phyloP scores from a whole-genome alignment of 23 tunicate genomes.

The Oikopleura dioica region DNA sequence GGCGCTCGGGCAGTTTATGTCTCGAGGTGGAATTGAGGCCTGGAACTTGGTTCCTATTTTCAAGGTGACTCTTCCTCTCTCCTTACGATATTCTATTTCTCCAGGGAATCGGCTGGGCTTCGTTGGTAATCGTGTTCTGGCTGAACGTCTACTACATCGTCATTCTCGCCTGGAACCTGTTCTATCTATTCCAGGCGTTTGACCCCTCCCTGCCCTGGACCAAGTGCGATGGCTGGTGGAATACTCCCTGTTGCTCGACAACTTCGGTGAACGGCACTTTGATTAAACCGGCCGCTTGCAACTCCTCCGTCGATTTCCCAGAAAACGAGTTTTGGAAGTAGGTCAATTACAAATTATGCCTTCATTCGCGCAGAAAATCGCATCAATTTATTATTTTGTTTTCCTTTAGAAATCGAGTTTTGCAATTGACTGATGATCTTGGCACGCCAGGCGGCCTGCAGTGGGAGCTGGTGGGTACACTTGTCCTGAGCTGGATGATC shows the following conservation, averaged over 20 bases:
- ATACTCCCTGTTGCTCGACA: constrained; percentile 17
- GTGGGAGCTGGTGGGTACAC: constrained; percentile 78
- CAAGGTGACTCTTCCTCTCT: background rate
- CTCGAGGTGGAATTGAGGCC: constrained; percentile 17
- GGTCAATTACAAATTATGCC: too few relatives aligned
- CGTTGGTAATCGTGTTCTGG: constrained; percentile 16
- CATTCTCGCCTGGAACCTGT: constrained; percentile 18
- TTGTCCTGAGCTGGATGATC: constrained; percentile 66
- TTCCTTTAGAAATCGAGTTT: constrained; percentile 28
- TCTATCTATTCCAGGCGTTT: constrained; percentile 16
- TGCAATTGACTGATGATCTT: constrained; percentile 50
- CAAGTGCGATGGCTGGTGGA: constrained; percentile 19
- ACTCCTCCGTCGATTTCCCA: constrained; percentile 6
- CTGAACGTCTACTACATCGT: constrained; percentile 18
- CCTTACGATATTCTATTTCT: too few relatives aligned
- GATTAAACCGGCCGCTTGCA: constrained; percentile 12
- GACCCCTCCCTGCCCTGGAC: constrained; percentile 18
- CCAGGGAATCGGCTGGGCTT: constrained; percentile 18
- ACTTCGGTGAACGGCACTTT: constrained; percentile 12
- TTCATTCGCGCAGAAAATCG: too few relatives aligned
- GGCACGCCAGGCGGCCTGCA: constrained; percentile 52
- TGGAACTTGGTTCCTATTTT: constrained; percentile 17
- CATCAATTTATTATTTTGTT: background rate
- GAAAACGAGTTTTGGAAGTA: constrained; percentile 23
- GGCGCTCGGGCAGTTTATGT: constrained; percentile 16